These are phyloP conservation scores for Blera fallax DNA, from an alignment of 2,888 invertebrate genomes.

Conservation along the genomic window DNA sequence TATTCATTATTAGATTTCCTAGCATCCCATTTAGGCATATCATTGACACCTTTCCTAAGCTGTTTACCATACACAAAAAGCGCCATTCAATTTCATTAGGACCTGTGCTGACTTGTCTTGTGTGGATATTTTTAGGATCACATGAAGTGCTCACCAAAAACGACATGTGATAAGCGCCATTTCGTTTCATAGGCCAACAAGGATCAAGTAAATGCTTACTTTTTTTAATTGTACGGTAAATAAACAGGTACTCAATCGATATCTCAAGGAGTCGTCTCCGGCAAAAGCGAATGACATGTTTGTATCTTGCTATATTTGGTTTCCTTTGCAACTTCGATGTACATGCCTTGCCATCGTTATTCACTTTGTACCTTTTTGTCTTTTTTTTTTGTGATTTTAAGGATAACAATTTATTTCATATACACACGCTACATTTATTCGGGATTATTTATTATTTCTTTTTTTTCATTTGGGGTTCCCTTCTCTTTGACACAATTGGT, in stretches of 20 bases:
- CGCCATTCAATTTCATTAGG: constrained; percentile 67
- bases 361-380: constrained; percentile 47
- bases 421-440: constrained; percentile 66
- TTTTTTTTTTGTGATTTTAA: constrained; percentile 49
- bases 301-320: constrained; percentile 20
- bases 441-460: constrained; percentile 58
- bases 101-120: constrained; percentile 53
- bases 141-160: constrained; percentile 54
- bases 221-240: constrained; percentile 59
- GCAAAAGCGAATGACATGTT: constrained; percentile 26
- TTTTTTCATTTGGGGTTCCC: not conserved
- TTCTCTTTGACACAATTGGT: constrained; percentile 18
- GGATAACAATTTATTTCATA: constrained; percentile 66
- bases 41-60: constrained; percentile 63
- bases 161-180: constrained; percentile 69
- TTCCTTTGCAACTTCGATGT: not conserved
- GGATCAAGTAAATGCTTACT: constrained; percentile 22
- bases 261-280: constrained; percentile 38
- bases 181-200: constrained; percentile 37
- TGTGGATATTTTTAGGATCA: constrained; percentile 51
- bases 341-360: constrained; percentile 26
- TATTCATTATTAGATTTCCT: constrained; percentile 63
- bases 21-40: constrained; percentile 59
- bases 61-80: constrained; percentile 51
- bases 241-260: constrained; percentile 71